Evolutionary conservation across 2,888 invertebrate species (phyloP).

Genomic region (Pseudoips prasinana): DNA sequence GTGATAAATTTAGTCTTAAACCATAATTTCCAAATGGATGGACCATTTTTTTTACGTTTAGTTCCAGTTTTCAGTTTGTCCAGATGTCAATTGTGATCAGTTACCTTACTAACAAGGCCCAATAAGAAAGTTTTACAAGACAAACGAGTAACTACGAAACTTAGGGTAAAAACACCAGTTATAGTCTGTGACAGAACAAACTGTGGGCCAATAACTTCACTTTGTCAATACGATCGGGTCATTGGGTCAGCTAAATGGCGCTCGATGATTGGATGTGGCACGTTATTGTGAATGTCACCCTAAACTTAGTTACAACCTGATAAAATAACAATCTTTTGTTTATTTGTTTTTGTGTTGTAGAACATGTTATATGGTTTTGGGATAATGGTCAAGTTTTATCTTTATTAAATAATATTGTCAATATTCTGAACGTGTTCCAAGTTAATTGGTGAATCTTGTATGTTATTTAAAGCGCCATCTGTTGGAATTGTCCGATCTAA

Average conservation of each 20-base stretch:
- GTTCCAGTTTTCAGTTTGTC: no score
- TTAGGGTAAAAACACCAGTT: conserved; percentile 25
- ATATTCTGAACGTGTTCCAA: no score
- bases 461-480: no score
- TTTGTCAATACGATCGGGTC: conserved; percentile 28
- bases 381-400: no score
- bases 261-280: conserved; percentile 26
- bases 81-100: no score
- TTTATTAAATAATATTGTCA: no score
- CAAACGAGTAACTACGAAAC: conserved; percentile 17
- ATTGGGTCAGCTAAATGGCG: conserved; percentile 26
- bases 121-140: conserved; percentile 7
- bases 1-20: no score
- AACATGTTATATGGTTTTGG: conserved; percentile 1
- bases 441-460: no score
- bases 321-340: conserved; percentile 9
- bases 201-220: conserved; percentile 22
- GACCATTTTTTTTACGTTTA: no score
- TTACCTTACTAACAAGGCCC: no score
- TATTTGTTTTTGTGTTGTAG: conserved; percentile 7
- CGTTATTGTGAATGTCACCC: conserved; percentile 22
- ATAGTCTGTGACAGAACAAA: conserved; percentile 23
- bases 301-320: conserved; percentile 19
- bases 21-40: no score
- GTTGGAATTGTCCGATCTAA: no score